Conservation (phyloP, 2,888 invertebrate genomes). For the Cylindroiulus punctatus region DNA sequence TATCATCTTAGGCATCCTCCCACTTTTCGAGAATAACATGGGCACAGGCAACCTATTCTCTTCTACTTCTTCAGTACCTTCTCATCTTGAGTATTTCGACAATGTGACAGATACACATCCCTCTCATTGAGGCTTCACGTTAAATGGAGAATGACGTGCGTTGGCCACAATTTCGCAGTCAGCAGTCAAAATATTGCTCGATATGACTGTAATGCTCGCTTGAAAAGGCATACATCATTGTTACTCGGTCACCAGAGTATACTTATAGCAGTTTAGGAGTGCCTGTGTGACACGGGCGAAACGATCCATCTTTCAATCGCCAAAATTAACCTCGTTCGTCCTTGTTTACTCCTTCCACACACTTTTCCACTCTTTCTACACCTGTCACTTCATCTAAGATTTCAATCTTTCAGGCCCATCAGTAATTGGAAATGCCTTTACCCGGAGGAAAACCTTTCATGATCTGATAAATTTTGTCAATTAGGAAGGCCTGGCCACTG, state of each 20-base stretch:
- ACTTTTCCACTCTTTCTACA: slow-evolving; percentile 34
- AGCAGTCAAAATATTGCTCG: neutral
- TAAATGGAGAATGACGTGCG: neutral
- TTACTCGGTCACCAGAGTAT: slow-evolving; percentile 23
- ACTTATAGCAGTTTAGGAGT: slow-evolving; percentile 17
- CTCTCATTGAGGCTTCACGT: neutral
- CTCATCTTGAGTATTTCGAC: no score
- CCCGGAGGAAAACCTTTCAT: slow-evolving; percentile 26
- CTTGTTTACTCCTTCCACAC: slow-evolving; percentile 11
- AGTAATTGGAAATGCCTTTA: slow-evolving; percentile 42
- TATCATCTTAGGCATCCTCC: no score
- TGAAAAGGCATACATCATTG: slow-evolving; percentile 34
- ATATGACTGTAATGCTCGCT: neutral
- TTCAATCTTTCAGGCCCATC: slow-evolving; percentile 38
- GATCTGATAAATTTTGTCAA: slow-evolving; percentile 42
- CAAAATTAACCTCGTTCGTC: neutral
- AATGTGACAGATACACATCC: neutral
- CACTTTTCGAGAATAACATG: no score
- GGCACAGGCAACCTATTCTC: no score
- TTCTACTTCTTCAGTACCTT: no score
- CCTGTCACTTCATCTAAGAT: slow-evolving; percentile 29
- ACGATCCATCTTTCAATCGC: slow-evolving; percentile 34
- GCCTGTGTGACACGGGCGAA: neutral
- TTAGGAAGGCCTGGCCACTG: slow-evolving; percentile 2
- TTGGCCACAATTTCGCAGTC: neutral